Percentiles rank a stretch among this genome's conserved stretches.
These are phyloP conservation scores for Centroberyx gerrardi DNA, from an alignment of 2,797 vertebrate species.

Conservation along the genomic window DNA sequence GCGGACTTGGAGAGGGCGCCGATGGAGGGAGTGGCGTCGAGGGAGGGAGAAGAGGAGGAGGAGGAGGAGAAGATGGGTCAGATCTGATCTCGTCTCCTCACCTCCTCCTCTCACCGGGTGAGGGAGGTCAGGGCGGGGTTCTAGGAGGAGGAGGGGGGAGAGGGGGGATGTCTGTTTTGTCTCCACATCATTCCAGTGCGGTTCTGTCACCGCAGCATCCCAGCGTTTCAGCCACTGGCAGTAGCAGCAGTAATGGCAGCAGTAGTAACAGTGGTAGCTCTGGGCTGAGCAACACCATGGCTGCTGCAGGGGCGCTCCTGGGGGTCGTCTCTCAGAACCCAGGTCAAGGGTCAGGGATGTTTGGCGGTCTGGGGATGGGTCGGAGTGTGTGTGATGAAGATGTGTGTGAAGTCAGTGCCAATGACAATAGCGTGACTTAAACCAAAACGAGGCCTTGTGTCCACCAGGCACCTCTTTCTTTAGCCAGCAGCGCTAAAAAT, in stretches of 20 bases:
- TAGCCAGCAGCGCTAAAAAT: not conserved
- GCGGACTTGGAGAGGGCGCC: slow-evolving; percentile 44
- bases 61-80: slow-evolving; percentile 58
- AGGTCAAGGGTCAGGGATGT: slow-evolving; percentile 74
- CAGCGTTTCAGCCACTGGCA: slow-evolving; percentile 26
- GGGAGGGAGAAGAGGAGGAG: slow-evolving; percentile 46
- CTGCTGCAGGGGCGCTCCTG: slow-evolving; percentile 60
- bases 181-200: slow-evolving; percentile 64
- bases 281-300: slow-evolving; percentile 56
- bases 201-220: slow-evolving; percentile 54
- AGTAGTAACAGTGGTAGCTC: slow-evolving; percentile 17
- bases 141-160: slow-evolving; percentile 47
- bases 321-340: slow-evolving; percentile 69
- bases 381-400: slow-evolving; percentile 75
- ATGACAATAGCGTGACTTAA: slow-evolving; percentile 82
- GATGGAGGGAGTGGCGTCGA: slow-evolving; percentile 42
- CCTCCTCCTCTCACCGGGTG: slow-evolving; percentile 68
- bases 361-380: slow-evolving; percentile 82
- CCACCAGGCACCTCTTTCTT: slow-evolving; percentile 24
- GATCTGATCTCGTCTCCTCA: slow-evolving; percentile 78
- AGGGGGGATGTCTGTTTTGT: slow-evolving; percentile 58
- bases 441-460: slow-evolving; percentile 1
- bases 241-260: slow-evolving; percentile 18
- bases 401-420: slow-evolving; percentile 78
- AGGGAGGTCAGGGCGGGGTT: slow-evolving; percentile 63